Evolutionary conservation across 2,888 invertebrate genomes (phyloP).

Genomic region (Leptarthrus brevirostris): DNA sequence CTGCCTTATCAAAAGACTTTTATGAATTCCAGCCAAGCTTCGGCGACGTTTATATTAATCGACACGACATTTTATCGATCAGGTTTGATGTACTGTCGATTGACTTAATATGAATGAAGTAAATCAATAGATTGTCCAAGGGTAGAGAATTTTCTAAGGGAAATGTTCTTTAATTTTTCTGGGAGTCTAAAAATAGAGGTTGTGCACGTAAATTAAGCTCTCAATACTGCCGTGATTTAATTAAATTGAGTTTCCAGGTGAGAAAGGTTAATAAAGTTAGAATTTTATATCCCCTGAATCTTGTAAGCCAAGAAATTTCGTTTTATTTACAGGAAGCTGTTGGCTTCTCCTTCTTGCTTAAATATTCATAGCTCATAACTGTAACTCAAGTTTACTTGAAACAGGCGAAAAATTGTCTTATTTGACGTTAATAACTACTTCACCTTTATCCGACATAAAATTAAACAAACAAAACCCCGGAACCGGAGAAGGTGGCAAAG

Average conservation of each 20-base stretch:
- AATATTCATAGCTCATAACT: conserved; percentile 10
- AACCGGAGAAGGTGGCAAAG: too few species aligned
- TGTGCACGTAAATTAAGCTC: too few species aligned
- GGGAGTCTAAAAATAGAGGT: too few species aligned
- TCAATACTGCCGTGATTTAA: not conserved
- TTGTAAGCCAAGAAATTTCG: too few species aligned
- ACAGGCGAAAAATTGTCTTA: not conserved
- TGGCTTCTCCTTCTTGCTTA: not conserved
- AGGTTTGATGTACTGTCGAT: conserved; percentile 9
- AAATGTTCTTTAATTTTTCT: conserved; percentile 6
- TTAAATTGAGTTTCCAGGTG: not conserved
- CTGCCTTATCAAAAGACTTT: not conserved
- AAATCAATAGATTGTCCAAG: conserved; percentile 9
- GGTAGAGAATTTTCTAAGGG: not conserved
- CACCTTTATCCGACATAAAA: too few species aligned
- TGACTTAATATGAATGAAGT: not conserved
- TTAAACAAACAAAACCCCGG: too few species aligned
- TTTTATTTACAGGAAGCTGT: too few species aligned
- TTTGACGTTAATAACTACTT: too few species aligned
- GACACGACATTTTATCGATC: conserved; percentile 4
- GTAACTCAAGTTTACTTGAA: not conserved
- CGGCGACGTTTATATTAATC: not conserved
- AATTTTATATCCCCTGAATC: too few species aligned
- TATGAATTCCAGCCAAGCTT: not conserved
- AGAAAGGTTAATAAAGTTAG: too few species aligned